Percentiles rank a stretch among this genome's conserved stretches.
Evolutionary conservation across 2,113 vertebrate species (phyloP).

Genomic region (Nerophis ophidion): DNA sequence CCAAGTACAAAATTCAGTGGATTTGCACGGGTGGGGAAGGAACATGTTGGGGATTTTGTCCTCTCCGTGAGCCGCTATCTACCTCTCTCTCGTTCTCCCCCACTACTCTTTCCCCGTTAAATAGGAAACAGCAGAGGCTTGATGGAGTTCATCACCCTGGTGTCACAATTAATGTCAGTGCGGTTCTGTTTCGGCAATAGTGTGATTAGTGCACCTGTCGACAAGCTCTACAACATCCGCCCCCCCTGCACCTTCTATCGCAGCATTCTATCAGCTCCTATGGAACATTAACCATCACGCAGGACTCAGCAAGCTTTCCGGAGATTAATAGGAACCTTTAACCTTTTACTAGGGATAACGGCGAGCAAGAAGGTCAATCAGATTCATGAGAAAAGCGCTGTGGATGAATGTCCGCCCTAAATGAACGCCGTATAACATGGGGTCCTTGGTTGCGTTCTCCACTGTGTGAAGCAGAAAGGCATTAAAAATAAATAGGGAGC

Average conservation of each 20-base stretch:
- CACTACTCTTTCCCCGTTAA: conserved; percentile 19
- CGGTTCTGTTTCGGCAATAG: conserved; percentile 32
- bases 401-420: conserved; percentile 48
- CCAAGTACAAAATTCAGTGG: not conserved
- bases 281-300: conserved; percentile 46
- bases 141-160: conserved; percentile 50
- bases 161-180: conserved; percentile 44
- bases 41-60: conserved; percentile 7
- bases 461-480: conserved; percentile 25
- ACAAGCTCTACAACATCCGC: conserved; percentile 28
- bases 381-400: conserved; percentile 60
- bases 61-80: not conserved
- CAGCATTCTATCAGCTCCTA: conserved; percentile 31
- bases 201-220: conserved; percentile 35
- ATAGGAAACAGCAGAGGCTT: conserved; percentile 32
- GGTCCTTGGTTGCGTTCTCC: conserved; percentile 23
- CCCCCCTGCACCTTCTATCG: conserved; percentile 13
- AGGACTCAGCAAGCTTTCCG: conserved; percentile 24
- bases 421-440: conserved; percentile 30
- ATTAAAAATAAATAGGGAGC: conserved; percentile 54
- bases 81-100: not conserved
- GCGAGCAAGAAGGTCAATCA: conserved; percentile 64
- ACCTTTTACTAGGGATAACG: conserved; percentile 50
- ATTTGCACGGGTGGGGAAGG: conserved; percentile 20
- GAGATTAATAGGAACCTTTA: conserved; percentile 42